Base-by-base conservation (phyloP, 2,113 vertebrate genomes). In the Tetraodon nigroviridis region DNA sequence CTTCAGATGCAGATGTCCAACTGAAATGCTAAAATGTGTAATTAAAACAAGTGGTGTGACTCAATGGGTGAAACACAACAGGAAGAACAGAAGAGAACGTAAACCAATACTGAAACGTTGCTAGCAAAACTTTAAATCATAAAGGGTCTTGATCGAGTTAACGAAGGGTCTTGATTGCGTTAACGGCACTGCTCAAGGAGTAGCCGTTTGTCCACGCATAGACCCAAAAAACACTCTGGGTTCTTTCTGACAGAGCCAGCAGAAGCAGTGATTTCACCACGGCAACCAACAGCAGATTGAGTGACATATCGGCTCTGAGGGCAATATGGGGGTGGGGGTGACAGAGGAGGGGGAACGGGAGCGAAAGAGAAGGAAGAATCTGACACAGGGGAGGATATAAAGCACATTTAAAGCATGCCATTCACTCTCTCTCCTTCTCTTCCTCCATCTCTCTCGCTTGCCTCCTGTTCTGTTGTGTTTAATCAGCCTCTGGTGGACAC, bases 401-500 rank as follows among this genome's bases (percentile, higher is more conserved):
- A 70, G n/a, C 11, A 46, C 54, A 7, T 20, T 22, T 37, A 37
- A 27, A 37, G 32, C 10, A 37, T 37, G 32, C 61, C 46, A 37
- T 46, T 56, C 15, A 58, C 21, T n/a, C 12, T 46, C 20, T 19
- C 55, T 42, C 20, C 27, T 12, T 17, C 20, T 27, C 40, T 48
- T 51, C 6, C 12, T n/a, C 49, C 29, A 0, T 22, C 19, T 53
- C 49, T 21, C 59, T 52, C 37, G 50, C 18, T 51, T 62, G 32
- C 68, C 5, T 67, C 69, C 79, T 18, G 4, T 63, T 74, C 45
- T 69, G 76, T 66, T 83, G 64, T 84, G 88, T 90, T 85, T 88
- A 92, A 92, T 87, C 89, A 89, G 89, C 92, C 92, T 92, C 92
- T 91, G 87, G 93, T 92, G 91, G 88, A 90, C 88, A 86, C 84